Conservation (phyloP, 2,797 vertebrate genomes). For the Lateolabrax maculatus region DNA sequence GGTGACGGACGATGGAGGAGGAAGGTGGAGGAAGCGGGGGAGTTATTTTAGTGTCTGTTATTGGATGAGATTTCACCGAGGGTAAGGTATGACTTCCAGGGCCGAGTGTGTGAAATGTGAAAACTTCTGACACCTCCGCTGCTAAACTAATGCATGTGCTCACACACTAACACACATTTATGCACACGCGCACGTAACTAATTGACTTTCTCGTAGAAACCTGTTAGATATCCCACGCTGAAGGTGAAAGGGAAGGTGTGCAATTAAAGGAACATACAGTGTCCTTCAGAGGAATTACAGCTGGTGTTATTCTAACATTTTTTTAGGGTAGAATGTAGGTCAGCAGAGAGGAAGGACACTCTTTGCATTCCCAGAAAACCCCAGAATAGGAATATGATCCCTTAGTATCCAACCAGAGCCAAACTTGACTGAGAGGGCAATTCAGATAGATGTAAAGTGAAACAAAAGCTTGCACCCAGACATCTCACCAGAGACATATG, state of each 20-base stretch:
- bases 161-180: neutral
- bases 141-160: conserved; percentile 9
- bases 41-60: conserved; percentile 66
- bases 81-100: conserved; percentile 68
- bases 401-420: conserved; percentile 71
- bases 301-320: conserved; percentile 66
- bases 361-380: conserved; percentile 76
- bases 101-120: conserved; percentile 69
- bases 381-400: conserved; percentile 73
- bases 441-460: conserved; percentile 54
- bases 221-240: conserved; percentile 35
- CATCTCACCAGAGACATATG: conserved; percentile 78
- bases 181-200: conserved; percentile 18
- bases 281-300: conserved; percentile 69
- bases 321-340: conserved; percentile 73
- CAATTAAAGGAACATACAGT: conserved; percentile 65
- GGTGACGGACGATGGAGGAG: conserved; percentile 54
- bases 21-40: conserved; percentile 22
- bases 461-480: conserved; percentile 65
- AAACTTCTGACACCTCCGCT: conserved; percentile 60
- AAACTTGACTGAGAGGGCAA: conserved; percentile 71
- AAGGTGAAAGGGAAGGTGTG: conserved; percentile 70
- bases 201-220: conserved; percentile 49
- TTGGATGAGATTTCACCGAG: conserved; percentile 73
- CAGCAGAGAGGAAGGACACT: conserved; percentile 72